Percentiles rank a stretch among this genome's conserved stretches.
Conservation (phyloP, 2,888 invertebrate species). For the Cancer borealis region DNA sequence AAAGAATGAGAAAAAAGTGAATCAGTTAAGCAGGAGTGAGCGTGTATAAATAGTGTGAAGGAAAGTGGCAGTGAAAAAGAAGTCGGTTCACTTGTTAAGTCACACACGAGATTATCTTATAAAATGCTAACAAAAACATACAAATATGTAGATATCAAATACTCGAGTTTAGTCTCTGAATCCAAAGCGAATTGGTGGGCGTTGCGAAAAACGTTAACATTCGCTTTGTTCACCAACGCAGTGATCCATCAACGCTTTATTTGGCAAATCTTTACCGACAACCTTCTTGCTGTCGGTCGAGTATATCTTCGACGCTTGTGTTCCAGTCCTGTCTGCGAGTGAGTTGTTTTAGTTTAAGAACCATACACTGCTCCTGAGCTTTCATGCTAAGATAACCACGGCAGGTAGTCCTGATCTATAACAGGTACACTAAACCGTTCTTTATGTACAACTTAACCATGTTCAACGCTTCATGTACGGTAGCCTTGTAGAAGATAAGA, state of each 20-base stretch:
- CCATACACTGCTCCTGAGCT: neutral
- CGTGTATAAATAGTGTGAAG: neutral
- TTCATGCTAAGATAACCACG: neutral
- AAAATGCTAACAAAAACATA: neutral
- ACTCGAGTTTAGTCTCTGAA: neutral
- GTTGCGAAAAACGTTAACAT: neutral
- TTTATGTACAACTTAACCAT: neutral
- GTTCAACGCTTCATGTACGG: neutral
- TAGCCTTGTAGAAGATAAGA: neutral
- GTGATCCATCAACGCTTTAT: neutral
- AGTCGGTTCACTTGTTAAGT: neutral
- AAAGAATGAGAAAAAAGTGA: neutral
- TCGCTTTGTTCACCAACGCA: neutral
- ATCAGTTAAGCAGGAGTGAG: neutral
- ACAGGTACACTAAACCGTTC: neutral
- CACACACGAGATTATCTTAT: slow-evolving; percentile 6
- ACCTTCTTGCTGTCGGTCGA: slow-evolving; percentile 1
- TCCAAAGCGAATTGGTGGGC: neutral
- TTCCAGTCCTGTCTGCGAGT: neutral
- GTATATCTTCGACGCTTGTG: neutral
- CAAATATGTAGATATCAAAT: slow-evolving; percentile 8
- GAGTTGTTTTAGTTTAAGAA: neutral
- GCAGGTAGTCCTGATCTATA: neutral
- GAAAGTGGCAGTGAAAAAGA: neutral
- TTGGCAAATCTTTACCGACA: slow-evolving; percentile 16